Conservation (phyloP, 2,113 vertebrate species). For the Heterochromis multidens region DNA sequence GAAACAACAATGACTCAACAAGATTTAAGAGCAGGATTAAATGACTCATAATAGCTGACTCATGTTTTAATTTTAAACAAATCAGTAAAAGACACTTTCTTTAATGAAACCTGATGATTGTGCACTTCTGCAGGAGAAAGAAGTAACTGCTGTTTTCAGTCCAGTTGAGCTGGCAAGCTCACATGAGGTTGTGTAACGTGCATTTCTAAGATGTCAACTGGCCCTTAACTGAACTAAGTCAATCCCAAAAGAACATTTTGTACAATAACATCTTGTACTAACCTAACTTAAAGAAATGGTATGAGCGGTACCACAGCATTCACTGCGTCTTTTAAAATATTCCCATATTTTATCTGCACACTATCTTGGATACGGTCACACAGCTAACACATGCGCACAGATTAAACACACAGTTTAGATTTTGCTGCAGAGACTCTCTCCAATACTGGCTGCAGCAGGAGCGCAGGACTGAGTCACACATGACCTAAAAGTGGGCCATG, state of each 20-base stretch:
- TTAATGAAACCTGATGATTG: background rate
- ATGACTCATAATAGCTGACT: background rate
- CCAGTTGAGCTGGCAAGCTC: background rate
- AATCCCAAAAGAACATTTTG: background rate
- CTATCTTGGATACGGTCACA: background rate
- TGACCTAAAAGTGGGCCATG: slow-evolving; percentile 15
- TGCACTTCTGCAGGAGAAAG: background rate
- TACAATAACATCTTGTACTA: background rate
- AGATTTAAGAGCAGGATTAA: background rate
- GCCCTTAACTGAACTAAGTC: background rate
- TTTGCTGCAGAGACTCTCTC: background rate
- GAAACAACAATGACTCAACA: background rate
- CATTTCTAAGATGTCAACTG: background rate
- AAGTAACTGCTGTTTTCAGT: background rate
- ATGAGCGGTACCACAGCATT: background rate
- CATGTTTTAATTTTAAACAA: background rate
- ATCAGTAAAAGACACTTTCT: background rate
- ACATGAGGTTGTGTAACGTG: slow-evolving; percentile 16
- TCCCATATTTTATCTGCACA: background rate
- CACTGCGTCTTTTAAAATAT: background rate
- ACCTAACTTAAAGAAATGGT: background rate
- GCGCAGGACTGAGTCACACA: background rate
- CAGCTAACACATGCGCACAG: background rate
- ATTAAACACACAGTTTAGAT: slow-evolving; percentile 15
- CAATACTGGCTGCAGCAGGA: background rate